Base-by-base conservation (phyloP, 1,140 invertebrate species). In the Cherax destructor region DNA sequence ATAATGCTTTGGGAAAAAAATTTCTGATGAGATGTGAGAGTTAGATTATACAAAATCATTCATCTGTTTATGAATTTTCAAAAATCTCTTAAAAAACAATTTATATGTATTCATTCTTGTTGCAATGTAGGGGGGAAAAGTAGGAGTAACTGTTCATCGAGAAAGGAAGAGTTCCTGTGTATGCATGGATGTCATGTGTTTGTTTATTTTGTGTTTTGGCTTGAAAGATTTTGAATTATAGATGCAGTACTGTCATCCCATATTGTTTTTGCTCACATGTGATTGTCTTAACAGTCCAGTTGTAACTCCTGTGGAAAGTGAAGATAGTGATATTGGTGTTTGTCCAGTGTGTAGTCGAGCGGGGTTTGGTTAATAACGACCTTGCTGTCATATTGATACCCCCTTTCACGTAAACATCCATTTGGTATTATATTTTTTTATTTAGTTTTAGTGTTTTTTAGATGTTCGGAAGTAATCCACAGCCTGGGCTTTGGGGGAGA, bases 351-450 rank as follows among this genome's bases (percentile, higher is more conserved):
- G 90, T 74, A 86, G 90, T 56, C 59, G 90, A 76, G 61, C 79
- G 16, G 90, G 90, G 5, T 91, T 91, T 69, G 80, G 21, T 49
- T 49, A 69, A 91, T 41, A 86, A 80, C 52, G 84, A 91, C 52
- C 84, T 86, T n/a, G 84, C 90, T 21, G 50, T 24, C 84, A 91
- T 74, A 91, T 86, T 81, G 90, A 86, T 30, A 83, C 84, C 47
- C 90, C 81, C 59, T 87, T 91, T 61, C 84, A 49, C 59, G 90
- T 47, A 91, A 80, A 52, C 83, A 41, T 91, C 89, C 47, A 85
- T 91, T 91, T 81, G 59, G 77, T 94, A 94, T 86, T 91, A 18
- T 13, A n/a, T 65, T 41, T 47, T 65, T 65, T 65, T 65, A 6
- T 65, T 21, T 65, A 65, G 61, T 18, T 21, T 65, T 65, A 13